Conservation (phyloP, 2,888 invertebrate species). For the Lacanobia wlatinum region DNA sequence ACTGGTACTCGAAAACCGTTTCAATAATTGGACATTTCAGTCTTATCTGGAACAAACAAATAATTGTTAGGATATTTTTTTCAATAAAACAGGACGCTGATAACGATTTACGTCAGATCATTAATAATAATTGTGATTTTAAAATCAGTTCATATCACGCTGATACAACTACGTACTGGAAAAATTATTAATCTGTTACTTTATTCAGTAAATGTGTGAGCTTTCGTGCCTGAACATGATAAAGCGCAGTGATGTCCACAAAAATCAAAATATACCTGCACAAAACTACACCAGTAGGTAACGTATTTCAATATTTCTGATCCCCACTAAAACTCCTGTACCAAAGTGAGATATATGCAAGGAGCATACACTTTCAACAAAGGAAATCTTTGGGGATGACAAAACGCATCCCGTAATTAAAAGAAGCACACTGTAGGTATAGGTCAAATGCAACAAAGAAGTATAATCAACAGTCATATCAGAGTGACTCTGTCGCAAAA, state of each 20-base stretch:
- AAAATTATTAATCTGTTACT: constrained; percentile 9
- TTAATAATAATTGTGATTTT: constrained; percentile 42
- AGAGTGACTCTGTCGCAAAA: no score
- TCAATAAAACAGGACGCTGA: constrained; percentile 43
- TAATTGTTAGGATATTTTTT: constrained; percentile 48
- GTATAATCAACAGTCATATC: neutral
- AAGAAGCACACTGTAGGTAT: neutral
- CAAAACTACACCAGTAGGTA: no score
- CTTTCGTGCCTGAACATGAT: constrained; percentile 6
- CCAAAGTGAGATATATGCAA: no score
- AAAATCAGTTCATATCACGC: constrained; percentile 35
- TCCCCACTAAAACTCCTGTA: no score
- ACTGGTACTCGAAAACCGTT: constrained; percentile 56
- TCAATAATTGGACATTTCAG: constrained; percentile 72
- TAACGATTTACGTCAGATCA: constrained; percentile 31
- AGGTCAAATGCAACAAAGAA: neutral
- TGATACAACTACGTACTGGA: constrained; percentile 23
- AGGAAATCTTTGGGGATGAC: no score
- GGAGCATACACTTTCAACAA: no score
- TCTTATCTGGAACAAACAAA: constrained; percentile 73
- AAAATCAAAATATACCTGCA: neutral
- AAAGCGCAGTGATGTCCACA: neutral
- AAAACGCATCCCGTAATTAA: no score
- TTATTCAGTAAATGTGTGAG: neutral
- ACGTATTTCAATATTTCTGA: no score